Evolutionary conservation across 2,888 invertebrate species (phyloP).

Genomic region (Drosophila anomalata): DNA sequence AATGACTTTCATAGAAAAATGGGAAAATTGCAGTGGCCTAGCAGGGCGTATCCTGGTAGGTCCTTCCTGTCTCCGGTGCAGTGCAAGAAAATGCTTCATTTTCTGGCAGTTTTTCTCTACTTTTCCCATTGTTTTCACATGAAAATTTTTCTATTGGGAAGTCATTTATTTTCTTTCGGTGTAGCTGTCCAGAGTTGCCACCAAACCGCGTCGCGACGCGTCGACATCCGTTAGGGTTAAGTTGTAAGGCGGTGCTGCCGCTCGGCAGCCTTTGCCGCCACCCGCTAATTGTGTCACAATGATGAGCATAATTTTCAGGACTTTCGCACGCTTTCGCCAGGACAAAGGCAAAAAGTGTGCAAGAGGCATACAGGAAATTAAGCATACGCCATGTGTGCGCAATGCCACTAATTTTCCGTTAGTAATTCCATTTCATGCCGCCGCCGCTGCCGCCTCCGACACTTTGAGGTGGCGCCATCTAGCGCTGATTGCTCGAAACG

Average conservation of each 20-base stretch:
- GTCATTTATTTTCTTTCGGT: conserved; percentile 1
- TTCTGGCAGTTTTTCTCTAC: not conserved
- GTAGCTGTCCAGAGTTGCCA: conserved; percentile 28
- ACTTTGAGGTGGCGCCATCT: conserved; percentile 29
- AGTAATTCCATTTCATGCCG: conserved; percentile 72
- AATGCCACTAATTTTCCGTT: conserved; percentile 74
- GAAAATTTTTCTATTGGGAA: not conserved
- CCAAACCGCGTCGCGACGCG: conserved; percentile 26
- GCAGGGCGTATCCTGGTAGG: conserved; percentile 12
- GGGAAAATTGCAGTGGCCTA: conserved; percentile 60
- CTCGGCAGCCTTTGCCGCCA: conserved; percentile 25
- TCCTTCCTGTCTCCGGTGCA: conserved; percentile 25
- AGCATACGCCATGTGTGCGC: conserved; percentile 69
- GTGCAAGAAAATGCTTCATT: not conserved
- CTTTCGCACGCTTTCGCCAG: conserved; percentile 38
- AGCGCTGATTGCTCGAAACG: conserved; percentile 7
- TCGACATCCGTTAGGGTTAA: conserved; percentile 70
- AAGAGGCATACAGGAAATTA: conserved; percentile 61
- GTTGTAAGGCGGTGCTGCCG: conserved; percentile 47
- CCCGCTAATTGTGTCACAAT: conserved; percentile 75
- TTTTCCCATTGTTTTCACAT: not conserved
- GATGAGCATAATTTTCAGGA: conserved; percentile 75
- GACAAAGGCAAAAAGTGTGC: conserved; percentile 18
- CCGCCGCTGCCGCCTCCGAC: conserved; percentile 14
- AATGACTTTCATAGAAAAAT: conserved; percentile 71